Evolutionary conservation across 1,140 invertebrate genomes (phyloP).

Genomic region (Bombus consobrinus): DNA sequence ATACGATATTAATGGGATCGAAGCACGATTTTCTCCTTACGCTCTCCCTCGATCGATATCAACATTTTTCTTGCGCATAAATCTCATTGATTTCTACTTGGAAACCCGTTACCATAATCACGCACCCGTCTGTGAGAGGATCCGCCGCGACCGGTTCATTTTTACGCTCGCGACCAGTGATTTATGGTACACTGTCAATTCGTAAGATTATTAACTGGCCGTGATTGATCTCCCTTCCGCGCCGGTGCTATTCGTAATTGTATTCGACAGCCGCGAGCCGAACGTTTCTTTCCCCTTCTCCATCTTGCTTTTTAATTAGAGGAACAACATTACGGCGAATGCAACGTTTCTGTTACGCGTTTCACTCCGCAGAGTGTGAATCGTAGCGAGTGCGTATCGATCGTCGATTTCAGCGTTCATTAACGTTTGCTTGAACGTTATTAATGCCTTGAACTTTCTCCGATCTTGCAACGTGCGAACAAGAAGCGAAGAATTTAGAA

Average conservation of each 20-base stretch:
- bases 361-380: not conserved
- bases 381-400: not conserved
- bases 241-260: constrained; percentile 56
- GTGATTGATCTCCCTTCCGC: constrained; percentile 62
- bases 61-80: constrained; percentile 51
- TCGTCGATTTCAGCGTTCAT: not conserved
- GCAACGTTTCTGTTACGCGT: not conserved
- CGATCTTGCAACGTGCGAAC: no score
- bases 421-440: not conserved
- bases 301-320: not conserved
- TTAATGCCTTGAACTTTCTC: constrained; percentile 6
- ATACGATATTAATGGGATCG: not conserved
- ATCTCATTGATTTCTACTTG: constrained; percentile 54
- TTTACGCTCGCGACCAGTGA: constrained; percentile 57
- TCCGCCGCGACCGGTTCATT: constrained; percentile 48
- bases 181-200: constrained; percentile 63
- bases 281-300: not conserved
- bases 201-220: constrained; percentile 62
- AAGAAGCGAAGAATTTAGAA: not conserved
- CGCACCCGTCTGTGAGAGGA: constrained; percentile 7
- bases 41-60: constrained; percentile 4
- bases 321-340: not conserved
- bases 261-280: constrained; percentile 13
- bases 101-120: constrained; percentile 57
- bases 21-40: not conserved